Evolutionary conservation across 2,888 invertebrate species (phyloP).

Genomic region (Gisinianus flammeolus): DNA sequence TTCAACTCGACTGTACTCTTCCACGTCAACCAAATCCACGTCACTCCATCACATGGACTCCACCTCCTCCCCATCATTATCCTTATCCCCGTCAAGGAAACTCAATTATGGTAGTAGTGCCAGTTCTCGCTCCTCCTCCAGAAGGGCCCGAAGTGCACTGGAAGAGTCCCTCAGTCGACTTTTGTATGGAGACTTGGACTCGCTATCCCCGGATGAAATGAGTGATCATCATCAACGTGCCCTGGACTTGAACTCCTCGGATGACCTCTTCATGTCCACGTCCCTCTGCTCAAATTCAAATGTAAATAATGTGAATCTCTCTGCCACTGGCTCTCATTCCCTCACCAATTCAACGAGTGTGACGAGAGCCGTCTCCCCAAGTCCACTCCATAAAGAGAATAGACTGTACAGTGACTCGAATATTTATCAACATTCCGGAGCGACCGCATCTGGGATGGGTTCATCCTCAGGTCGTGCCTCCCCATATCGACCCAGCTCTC

Average conservation of each 20-base stretch:
- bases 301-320: no score
- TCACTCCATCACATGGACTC: background rate
- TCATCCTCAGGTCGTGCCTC: conserved; percentile 22
- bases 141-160: conserved; percentile 50
- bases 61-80: conserved; percentile 28
- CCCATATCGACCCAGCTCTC: conserved; percentile 68
- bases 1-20: background rate
- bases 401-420: background rate
- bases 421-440: background rate
- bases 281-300: background rate
- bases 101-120: background rate
- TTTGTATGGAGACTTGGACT: conserved; percentile 52
- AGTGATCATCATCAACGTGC: no score
- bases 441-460: background rate
- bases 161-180: conserved; percentile 56
- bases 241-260: no score
- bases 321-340: background rate
- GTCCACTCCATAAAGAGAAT: conserved; percentile 4
- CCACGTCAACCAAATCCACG: background rate
- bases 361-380: background rate
- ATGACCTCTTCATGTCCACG: conserved; percentile 11
- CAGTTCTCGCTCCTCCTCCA: conserved; percentile 38
- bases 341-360: background rate
- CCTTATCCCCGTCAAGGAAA: conserved; percentile 31
- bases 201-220: conserved; percentile 40